Percentiles rank a stretch among this genome's conserved stretches.
Conservation (phyloP, 2,888 invertebrate genomes). For the Lithophane ornitopus region DNA sequence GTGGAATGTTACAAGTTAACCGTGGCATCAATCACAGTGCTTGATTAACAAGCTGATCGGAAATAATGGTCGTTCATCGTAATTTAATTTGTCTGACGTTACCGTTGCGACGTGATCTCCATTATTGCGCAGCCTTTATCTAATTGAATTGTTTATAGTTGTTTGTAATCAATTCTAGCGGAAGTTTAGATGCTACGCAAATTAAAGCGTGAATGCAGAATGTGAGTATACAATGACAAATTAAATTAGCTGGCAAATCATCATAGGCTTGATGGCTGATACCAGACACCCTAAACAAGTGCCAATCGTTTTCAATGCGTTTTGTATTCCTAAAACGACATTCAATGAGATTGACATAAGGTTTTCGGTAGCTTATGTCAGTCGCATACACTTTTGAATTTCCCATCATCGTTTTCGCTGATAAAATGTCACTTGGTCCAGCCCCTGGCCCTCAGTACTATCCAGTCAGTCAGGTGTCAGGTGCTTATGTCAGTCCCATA, state of each 20-base stretch:
- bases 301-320: background rate
- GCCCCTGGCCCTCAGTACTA: background rate
- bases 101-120: constrained; percentile 12
- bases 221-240: background rate
- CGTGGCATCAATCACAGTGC: constrained; percentile 56
- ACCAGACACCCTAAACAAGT: background rate
- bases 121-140: constrained; percentile 13
- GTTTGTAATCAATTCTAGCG: background rate
- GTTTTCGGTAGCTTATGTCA: background rate
- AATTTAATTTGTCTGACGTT: constrained; percentile 56
- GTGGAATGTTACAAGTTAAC: constrained; percentile 33
- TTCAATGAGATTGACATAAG: background rate
- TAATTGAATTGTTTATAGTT: constrained; percentile 15
- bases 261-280: background rate
- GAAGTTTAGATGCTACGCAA: background rate
- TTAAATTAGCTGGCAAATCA: background rate
- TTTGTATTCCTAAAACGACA: background rate
- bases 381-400: background rate
- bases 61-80: constrained; percentile 48
- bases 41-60: constrained; percentile 55
- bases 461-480: too few species aligned
- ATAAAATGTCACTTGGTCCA: background rate
- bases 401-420: background rate
- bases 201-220: background rate
- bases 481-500: too few species aligned